Conservation (phyloP, 2,113 vertebrate genomes). For the Pterocles gutturalis region DNA sequence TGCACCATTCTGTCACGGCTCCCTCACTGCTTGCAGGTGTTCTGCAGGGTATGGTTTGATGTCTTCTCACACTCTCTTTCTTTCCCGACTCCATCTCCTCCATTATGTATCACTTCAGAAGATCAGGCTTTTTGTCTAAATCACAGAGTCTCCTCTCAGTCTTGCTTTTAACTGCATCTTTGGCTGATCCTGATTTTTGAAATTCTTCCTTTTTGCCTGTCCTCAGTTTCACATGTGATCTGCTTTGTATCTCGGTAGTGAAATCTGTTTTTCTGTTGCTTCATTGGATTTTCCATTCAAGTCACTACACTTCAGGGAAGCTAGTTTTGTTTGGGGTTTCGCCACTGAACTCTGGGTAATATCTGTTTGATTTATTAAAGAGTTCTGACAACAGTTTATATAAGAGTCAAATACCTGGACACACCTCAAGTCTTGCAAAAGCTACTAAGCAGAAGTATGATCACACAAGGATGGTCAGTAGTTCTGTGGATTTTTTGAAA, state of each 20-base stretch:
- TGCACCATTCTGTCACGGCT: not conserved
- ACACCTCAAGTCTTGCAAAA: not conserved
- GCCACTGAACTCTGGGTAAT: not conserved
- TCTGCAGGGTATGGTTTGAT: not conserved
- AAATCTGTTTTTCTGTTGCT: not conserved
- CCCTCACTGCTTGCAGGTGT: accelerated
- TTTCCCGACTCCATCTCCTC: not conserved
- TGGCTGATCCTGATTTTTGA: not conserved
- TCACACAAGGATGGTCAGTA: not conserved
- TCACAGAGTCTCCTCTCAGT: not conserved
- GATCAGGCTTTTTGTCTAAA: not conserved
- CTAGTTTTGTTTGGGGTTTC: not conserved
- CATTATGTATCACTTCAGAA: not conserved
- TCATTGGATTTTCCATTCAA: not conserved
- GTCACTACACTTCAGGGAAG: not conserved
- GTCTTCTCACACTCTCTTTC: not conserved
- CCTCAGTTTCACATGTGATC: not conserved
- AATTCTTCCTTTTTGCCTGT: not conserved
- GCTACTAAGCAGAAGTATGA: not conserved
- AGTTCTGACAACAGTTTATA: not conserved
- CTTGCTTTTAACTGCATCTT: not conserved
- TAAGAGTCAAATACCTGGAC: not conserved
- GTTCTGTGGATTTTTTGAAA: not conserved
- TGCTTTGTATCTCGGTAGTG: not conserved
- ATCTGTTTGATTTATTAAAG: not conserved